Base-by-base conservation (phyloP, 2,797 vertebrate species). In the Anguilla marmorata region DNA sequence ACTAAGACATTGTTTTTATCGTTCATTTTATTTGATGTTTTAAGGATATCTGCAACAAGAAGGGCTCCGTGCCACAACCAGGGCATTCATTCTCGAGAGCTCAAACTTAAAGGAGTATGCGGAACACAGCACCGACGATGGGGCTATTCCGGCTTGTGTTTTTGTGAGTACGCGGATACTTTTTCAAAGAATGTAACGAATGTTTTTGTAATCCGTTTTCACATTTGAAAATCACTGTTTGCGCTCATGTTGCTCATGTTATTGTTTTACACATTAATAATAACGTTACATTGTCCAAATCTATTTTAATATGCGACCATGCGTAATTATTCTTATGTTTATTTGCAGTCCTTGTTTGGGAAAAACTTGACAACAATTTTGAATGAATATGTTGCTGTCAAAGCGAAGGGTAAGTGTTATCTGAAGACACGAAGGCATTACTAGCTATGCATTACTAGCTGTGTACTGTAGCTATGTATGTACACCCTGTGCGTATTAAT, bases 31-130 rank as follows among this genome's bases (percentile, higher is more conserved):
- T 5, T 85, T 84, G 41, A 45, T 93, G 89, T 92, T 5, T 92
- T 90, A 93, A 99, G 99, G 98, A 0, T 99, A 99, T 90, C 96
- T 99, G 76, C 99, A 99, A 91, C 97, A 99, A 90, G 99, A 99
- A 94, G 98, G 98, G 21, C 96, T 99, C 89, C 93, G 93, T 87
- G 95, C 96, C 86, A 98, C 98, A 9, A 98, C 96, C 92, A 96
- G 94, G 92, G 94, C 97, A 0, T 99, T 99, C 93, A 98, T 99
- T 89, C 94, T 96, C 7, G 99, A 99, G 94, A 98, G 98, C 90
- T 96, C 97, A n/a, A 97, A 98, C 92, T 94, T 99, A 92, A 98
- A 97, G 91, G 99, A 99, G 91, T 99, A 99, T 91, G 98, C 97
- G 0, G 98, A 99, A 74, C 98, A 99, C 92, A 97, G 96, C 88